phyloP scores from a whole-genome alignment of 2,888 invertebrate species.

The Hirtodrosophila confusa region DNA sequence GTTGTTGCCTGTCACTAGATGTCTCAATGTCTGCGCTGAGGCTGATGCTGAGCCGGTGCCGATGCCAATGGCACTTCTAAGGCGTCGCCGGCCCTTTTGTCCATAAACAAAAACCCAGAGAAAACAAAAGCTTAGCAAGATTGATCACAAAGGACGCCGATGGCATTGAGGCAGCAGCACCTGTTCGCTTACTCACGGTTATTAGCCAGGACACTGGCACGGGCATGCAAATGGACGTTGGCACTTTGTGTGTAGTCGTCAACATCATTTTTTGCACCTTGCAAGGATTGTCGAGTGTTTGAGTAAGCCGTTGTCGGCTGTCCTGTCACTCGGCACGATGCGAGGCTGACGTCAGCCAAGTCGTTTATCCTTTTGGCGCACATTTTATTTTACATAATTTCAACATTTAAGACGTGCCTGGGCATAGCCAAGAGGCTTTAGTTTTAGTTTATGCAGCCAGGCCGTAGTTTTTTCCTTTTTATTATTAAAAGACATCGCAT shows the following conservation, averaged over 20 bases:
- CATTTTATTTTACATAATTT: slow-evolving; percentile 80
- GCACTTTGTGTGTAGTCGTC: slow-evolving; percentile 31
- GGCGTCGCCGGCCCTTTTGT: slow-evolving; percentile 58
- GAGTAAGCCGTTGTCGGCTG: slow-evolving; percentile 44
- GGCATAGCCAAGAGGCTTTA: slow-evolving; percentile 77
- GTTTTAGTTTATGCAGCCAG: slow-evolving; percentile 76
- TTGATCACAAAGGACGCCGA: slow-evolving; percentile 72
- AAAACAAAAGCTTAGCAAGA: slow-evolving; percentile 82
- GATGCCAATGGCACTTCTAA: slow-evolving; percentile 66
- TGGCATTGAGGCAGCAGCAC: slow-evolving; percentile 53
- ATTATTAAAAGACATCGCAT: slow-evolving; percentile 75
- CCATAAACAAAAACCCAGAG: slow-evolving; percentile 72
- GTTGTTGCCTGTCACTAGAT: slow-evolving; percentile 62
- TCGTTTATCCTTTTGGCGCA: slow-evolving; percentile 67
- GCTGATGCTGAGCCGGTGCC: slow-evolving; percentile 21
- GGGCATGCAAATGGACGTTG: slow-evolving; percentile 68
- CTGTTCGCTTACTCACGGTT: slow-evolving; percentile 78
- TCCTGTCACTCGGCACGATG: slow-evolving; percentile 55
- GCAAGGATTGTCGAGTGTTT: slow-evolving; percentile 61
- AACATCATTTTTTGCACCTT: slow-evolving; percentile 70
- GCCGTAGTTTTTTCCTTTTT: slow-evolving; percentile 51
- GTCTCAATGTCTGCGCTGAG: slow-evolving; percentile 62
- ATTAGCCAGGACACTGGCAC: slow-evolving; percentile 58
- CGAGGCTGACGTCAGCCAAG: slow-evolving; percentile 74
- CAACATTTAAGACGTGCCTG: slow-evolving; percentile 79